Base-by-base conservation (phyloP, 53 echinoderm and acorn worm genomes). In the Zoroaster sp. region DNA sequence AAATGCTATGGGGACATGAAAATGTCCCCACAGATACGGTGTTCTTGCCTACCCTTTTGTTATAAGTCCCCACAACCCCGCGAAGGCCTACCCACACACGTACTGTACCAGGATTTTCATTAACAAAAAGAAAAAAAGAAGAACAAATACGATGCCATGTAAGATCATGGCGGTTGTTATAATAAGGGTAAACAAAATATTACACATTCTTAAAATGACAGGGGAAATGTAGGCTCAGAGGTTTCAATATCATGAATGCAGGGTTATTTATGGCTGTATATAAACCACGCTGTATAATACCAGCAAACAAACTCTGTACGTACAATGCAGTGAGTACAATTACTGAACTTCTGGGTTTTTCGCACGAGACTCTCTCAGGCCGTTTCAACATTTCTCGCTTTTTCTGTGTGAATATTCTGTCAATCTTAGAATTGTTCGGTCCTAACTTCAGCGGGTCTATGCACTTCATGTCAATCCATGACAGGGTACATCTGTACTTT, bases 171-270 rank as follows among this genome's bases (percentile, higher is more conserved):
- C 63, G 21, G 63, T 28, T 28, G 21, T 59, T 59, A 59, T 25
- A 59, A 59, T 59, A 59, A 59, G 63, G 21, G 63, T 59, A 59
- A 59, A 59, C 63, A 59, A 59, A 59, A 59, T 59, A 59, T 59
- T 59, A 59, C 63, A 59, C 63, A 59, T 59, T 59, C 63, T 59
- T 59, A 59, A 59, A 59, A 59, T 59, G 63, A 59, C 63, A 59
- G 63, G 63, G 63, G 63, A 59, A 8, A 25, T 28, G 28, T 28
- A 59, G 28, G 28, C 63, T 10, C 63, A 59, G 21, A 59, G 23
- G 25, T 59, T 59, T 28, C 28, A 28, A 28, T 7, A 59, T 59
- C 63, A 59, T 59, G 63, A 59, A 59, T 25, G 28, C 63, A 59
- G 63, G n/a, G n/a, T n/a, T n/a, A n/a, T n/a, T n/a, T n/a, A n/a